Evolutionary conservation across 2,888 invertebrate species (phyloP), one percentile per base, ranked within the genome.

Genomic region (Hyposoter dolosus): DNA sequence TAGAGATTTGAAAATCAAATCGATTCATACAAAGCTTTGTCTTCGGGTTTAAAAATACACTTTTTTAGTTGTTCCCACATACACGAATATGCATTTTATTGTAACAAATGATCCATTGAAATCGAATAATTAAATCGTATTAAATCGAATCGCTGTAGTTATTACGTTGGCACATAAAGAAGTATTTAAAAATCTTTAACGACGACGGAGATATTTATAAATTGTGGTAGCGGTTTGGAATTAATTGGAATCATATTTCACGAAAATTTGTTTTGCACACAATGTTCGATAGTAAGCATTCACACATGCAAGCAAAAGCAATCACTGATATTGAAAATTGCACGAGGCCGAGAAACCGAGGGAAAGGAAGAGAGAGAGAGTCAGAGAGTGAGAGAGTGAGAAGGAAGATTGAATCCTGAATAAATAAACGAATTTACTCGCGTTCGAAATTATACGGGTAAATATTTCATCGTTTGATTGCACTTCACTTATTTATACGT

Each of bases 381-480:
- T 9, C 9, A 3, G 47, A 47, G 47, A 45, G 45, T 3, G 47
- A 47, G 47, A 17, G 12, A 56, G 19, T 6, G 56, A 74, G 74
- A 50, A 28, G 40, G 3, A 53, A 69, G 65, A 77, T 76, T 76
- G 80, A 77, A 84, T 32, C 53, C n/a, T 71, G 71, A 71, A 77
- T 81, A 81, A 77, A 81, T 81, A 71, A 75, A 74, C 53, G 43
- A 68, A 66, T 65, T 63, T 66, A 7, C 65, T 71, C 43, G 65
- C 72, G 68, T 60, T 40, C 75, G 75, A 81, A 81, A 84, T 84
- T 81, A 65, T 76, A 72, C 63, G 28, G 65, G 56, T 56, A 72
- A 80, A 81, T 84, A 84, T 81, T 84, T 53, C 56, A 84, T 45
- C 72, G 80, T 76, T 76, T 35, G 80, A 84, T 80, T 71, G 74